These are phyloP conservation scores for Ammodytes dubius DNA, from an alignment of 2,113 vertebrate genomes.

Conservation along the genomic window DNA sequence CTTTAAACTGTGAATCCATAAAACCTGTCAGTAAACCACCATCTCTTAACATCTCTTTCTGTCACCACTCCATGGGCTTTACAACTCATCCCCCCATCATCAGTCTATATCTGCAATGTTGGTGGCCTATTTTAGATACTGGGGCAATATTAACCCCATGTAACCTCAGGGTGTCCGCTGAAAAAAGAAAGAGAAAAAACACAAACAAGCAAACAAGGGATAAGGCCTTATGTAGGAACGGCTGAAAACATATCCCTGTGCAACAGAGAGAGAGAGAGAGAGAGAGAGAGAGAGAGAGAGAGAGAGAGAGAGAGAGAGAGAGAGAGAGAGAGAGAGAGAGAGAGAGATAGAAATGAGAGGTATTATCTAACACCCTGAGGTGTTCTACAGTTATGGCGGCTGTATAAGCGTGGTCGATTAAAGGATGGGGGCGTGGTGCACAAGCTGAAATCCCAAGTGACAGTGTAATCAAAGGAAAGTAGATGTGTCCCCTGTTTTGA, in stretches of 20 bases:
- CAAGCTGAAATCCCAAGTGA: constrained; percentile 31
- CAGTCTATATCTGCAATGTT: constrained; percentile 38
- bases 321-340: constrained; percentile 40
- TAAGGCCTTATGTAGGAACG: constrained; percentile 25
- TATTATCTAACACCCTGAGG: constrained; percentile 50
- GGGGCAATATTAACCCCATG: constrained; percentile 31
- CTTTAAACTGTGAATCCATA: constrained; percentile 68
- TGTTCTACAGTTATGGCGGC: constrained; percentile 1
- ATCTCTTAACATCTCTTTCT: constrained; percentile 47
- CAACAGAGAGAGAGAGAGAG: constrained; percentile 33
- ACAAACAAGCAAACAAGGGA: constrained; percentile 25
- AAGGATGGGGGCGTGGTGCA: constrained; percentile 7
- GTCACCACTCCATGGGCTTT: constrained; percentile 34
- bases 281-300: constrained; percentile 38
- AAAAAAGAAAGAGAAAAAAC: constrained; percentile 17
- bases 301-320: constrained; percentile 38
- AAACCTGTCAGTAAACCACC: constrained; percentile 62
- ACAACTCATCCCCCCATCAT: constrained; percentile 27
- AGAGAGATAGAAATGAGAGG: constrained; percentile 36
- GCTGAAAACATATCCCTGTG: constrained; percentile 43
- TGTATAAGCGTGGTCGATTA: not conserved
- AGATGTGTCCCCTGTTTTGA: constrained; percentile 24
- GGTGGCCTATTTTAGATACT: constrained; percentile 69
- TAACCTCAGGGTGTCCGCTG: constrained; percentile 53
- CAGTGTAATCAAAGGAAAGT: constrained; percentile 29